These are phyloP conservation scores for Nomada ruficornis DNA, from an alignment of 2,888 invertebrate species.

Conservation along the genomic window DNA sequence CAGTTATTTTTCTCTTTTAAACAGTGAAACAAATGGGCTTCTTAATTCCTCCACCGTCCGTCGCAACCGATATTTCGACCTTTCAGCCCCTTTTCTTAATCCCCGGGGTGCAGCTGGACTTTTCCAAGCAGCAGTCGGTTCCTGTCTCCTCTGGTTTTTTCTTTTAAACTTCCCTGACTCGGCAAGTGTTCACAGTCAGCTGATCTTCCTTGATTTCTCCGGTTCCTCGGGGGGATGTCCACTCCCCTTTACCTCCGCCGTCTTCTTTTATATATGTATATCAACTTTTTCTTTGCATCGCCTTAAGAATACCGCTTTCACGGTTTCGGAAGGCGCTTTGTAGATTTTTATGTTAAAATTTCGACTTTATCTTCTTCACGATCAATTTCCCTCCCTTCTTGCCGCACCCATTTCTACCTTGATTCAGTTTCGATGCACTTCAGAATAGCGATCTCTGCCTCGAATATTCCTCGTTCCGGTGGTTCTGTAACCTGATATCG, in stretches of 20 bases:
- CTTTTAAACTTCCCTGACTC: constrained; percentile 17
- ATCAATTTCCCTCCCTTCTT: constrained; percentile 6
- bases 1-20: too few species aligned
- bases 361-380: neutral
- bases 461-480: neutral
- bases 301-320: neutral
- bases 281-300: neutral
- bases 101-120: constrained; percentile 2
- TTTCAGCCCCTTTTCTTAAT: constrained; percentile 9
- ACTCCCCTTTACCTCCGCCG: constrained; percentile 6
- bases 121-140: constrained; percentile 25
- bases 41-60: neutral
- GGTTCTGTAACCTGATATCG: neutral
- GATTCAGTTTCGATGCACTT: constrained; percentile 1
- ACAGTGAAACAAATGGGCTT: neutral
- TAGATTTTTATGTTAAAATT: constrained; percentile 1
- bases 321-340: constrained; percentile 3
- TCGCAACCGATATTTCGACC: constrained; percentile 21
- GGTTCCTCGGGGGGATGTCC: constrained; percentile 22
- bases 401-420: neutral
- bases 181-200: constrained; percentile 18
- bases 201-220: constrained; percentile 41
- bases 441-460: neutral
- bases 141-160: constrained; percentile 7
- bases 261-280: neutral